These are phyloP conservation scores for Halcyon chelicuti DNA, from an alignment of 2,797 vertebrate genomes.

Conservation along the genomic window DNA sequence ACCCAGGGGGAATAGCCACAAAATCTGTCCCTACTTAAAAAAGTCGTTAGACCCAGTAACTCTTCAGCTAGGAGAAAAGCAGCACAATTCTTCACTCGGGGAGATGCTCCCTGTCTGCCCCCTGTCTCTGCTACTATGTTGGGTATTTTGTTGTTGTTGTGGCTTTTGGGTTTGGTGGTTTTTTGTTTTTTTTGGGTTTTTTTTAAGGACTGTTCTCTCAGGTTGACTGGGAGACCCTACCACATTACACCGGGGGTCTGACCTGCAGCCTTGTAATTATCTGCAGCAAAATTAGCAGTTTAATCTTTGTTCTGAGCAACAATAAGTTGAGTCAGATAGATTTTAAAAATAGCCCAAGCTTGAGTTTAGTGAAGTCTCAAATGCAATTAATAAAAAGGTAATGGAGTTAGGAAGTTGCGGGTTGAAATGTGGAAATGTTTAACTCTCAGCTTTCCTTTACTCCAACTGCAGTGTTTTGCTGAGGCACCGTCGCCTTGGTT, in stretches of 20 bases:
- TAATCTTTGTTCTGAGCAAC: slow-evolving; percentile 72
- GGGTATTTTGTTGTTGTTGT: too few species aligned
- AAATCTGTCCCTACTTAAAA: not conserved
- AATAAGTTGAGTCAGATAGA: slow-evolving; percentile 64
- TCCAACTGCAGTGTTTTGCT: not conserved
- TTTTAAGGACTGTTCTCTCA: not conserved
- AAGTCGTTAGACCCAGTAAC: not conserved
- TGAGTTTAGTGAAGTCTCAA: slow-evolving; percentile 65
- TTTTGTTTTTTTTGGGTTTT: not conserved
- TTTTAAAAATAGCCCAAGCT: slow-evolving; percentile 74
- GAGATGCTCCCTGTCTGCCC: not conserved
- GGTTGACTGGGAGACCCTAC: slow-evolving; percentile 24
- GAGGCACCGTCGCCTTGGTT: not conserved
- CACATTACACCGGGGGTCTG: slow-evolving; percentile 33
- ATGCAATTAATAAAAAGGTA: slow-evolving; percentile 69
- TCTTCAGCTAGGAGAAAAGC: not conserved
- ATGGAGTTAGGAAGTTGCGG: slow-evolving; percentile 63
- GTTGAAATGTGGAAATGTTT: slow-evolving; percentile 46
- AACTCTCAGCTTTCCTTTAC: slow-evolving; percentile 8
- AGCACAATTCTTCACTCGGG: not conserved
- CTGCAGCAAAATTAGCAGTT: slow-evolving; percentile 73
- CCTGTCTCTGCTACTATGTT: not conserved
- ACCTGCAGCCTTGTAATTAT: slow-evolving; percentile 70
- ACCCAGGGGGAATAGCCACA: not conserved
- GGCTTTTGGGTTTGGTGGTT: not conserved